Evolutionary conservation across 2,888 invertebrate species (phyloP).

Genomic region (Trachelus troglodyta): DNA sequence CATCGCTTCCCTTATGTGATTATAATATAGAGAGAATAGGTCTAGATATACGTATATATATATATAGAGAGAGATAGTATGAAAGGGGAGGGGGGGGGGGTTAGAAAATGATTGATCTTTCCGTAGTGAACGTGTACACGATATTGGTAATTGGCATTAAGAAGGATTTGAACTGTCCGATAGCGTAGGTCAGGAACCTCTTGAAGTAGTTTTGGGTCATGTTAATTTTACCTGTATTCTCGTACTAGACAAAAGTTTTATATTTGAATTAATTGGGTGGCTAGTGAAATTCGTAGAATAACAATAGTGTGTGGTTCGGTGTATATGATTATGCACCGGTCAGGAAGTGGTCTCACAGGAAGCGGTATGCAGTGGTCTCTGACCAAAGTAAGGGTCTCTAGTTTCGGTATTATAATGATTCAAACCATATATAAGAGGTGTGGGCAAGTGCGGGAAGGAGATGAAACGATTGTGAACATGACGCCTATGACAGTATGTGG

Average conservation of each 20-base stretch:
- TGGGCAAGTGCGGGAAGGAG: slow-evolving; percentile 6
- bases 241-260: no score
- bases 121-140: not conserved
- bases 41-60: not conserved
- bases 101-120: not conserved
- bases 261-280: not conserved
- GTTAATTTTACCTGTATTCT: not conserved
- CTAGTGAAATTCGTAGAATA: not conserved
- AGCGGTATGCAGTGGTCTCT: not conserved
- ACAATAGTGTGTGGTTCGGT: not conserved
- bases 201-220: not conserved
- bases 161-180: not conserved
- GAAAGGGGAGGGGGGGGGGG: no score
- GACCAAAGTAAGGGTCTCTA: slow-evolving; percentile 11
- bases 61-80: not conserved
- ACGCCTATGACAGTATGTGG: slow-evolving; percentile 61
- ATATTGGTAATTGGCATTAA: not conserved
- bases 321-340: not conserved
- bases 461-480: slow-evolving; percentile 47
- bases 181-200: not conserved
- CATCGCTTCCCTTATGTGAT: not conserved
- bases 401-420: slow-evolving; percentile 4
- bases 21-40: not conserved
- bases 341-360: no score
- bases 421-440: slow-evolving; percentile 5